Evolutionary conservation across 2,797 vertebrate genomes (phyloP).

Genomic region (Silurus aristotelis): DNA sequence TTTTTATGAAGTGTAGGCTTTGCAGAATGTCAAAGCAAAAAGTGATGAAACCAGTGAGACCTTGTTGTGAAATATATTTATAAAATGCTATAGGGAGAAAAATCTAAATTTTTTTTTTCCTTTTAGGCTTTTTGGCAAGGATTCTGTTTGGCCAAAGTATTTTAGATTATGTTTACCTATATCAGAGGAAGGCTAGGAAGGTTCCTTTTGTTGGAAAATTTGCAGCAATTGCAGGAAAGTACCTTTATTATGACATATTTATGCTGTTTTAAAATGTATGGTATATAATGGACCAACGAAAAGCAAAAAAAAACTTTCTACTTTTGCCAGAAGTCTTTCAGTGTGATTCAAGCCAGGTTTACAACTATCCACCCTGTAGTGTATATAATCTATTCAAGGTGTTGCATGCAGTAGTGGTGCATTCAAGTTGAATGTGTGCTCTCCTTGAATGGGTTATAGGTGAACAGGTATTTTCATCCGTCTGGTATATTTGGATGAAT

Average conservation of each 20-base stretch:
- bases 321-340: conserved; percentile 14
- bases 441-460: conserved; percentile 7
- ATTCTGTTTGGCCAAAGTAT: too few species aligned
- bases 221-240: neutral
- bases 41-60: neutral
- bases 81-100: neutral
- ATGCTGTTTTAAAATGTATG: conserved; percentile 12
- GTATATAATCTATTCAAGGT: conserved; percentile 40
- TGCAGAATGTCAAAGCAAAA: neutral
- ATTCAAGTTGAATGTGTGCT: conserved; percentile 15
- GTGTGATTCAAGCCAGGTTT: conserved; percentile 32
- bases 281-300: conserved; percentile 3
- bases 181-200: too few species aligned
- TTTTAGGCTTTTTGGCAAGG: neutral
- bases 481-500: conserved; percentile 26
- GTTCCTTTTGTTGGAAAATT: neutral
- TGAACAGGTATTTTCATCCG: conserved; percentile 13
- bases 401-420: neutral
- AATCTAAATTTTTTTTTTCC: neutral
- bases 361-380: conserved; percentile 20
- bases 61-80: neutral
- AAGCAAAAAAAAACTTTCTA: neutral
- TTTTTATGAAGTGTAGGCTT: neutral
- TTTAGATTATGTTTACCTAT: too few species aligned
- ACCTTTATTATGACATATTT: conserved; percentile 3